Evolutionary conservation across 2,888 invertebrate genomes (phyloP), one percentile per base, ranked within the genome.

Genomic region (Taphrorychus bicolor): DNA sequence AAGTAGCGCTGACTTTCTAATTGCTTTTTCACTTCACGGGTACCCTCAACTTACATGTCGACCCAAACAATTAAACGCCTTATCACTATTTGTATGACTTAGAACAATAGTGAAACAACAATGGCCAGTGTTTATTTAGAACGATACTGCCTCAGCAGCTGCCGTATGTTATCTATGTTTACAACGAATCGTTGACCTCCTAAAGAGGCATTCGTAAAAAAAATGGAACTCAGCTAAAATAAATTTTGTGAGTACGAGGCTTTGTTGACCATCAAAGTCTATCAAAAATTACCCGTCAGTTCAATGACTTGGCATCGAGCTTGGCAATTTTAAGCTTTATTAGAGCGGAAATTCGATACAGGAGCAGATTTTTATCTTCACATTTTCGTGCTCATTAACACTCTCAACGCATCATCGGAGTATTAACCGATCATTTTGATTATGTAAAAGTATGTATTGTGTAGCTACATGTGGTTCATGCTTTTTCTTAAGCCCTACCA

Each of bases 131-230:
- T 57, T 57, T 57, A 57, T 57, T 42, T 57, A 41, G 41, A 57
- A 42, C 57, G 60, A 32, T 60, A 40, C 16, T 16, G 14, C 19
- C 14, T 45, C 41, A 41, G 41, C 60, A 48, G 52, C 60, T 60
- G 19, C 60, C 16, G 51, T 40, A 40, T 22, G 22, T 51, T 52
- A 32, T 41, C 40, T 60, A 52, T 16, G 42, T 52, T 24, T 22
- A 59, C 40, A 49, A 51, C 40, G 59, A 51, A 51, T 51, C 51
- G 18, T 59, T 59, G 59, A 59, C 59, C 59, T 49, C 14, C 51
- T 17, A 16, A 58, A 18, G 16, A 32, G 7, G 32, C 1, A 32
- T 32, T 32, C n/a, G n/a, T n/a, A n/a, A n/a, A n/a, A n/a, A n/a
- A n/a, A n/a, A n/a, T n/a, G n/a, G n/a, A n/a, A n/a, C n/a, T n/a